Base-by-base conservation (phyloP, 2,113 vertebrate genomes). In the Scopus umbretta region DNA sequence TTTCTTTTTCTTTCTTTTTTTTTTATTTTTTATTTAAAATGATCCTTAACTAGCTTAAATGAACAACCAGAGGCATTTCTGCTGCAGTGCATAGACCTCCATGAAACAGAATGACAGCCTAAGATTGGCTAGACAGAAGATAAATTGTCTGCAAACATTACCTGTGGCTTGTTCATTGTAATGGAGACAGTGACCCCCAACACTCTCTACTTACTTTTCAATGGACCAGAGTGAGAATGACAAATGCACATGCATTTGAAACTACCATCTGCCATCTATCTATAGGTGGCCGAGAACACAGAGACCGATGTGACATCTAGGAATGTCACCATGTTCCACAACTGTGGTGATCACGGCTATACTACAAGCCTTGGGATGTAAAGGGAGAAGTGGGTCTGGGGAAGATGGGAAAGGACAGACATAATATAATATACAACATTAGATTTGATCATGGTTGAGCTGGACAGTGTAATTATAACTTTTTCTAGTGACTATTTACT, bases 61-160 rank as follows among this genome's bases (percentile, higher is more conserved):
- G 29, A 86, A 88, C 80, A 55, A 88, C 55, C 83, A 78, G 72
- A 90, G n/a, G 38, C n/a, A 81, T 25, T 71, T 34, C 47, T 82
- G 32, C 42, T 71, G 47, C 68, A 58, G 38, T 29, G 21, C 9
- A 55, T 0, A 88, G 75, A 72, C 42, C 53, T 76, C n/a, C 45
- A 70, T 0, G 2, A 75, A 87, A 67, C 22, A 17, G 36, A 89
- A 50, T 22, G 67, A 80, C 45, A 42, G n/a, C n/a, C n/a, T n/a
- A n/a, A n/a, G n/a, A 88, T 29, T 63, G 36, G 34, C 53, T 66
- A 42, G 30, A 53, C 9, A 76, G 62, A 80, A 67, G 45, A 86
- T 9, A 94, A 91, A 82, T 29, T 34, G 20, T 34, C 55, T 42
- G 73, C 75, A 89, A 78, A 89, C 21, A 21, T 47, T 79, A 68